These are phyloP conservation scores for Callospermophilus lateralis DNA, from an alignment of 2,113 vertebrate genomes.

Conservation along the genomic window DNA sequence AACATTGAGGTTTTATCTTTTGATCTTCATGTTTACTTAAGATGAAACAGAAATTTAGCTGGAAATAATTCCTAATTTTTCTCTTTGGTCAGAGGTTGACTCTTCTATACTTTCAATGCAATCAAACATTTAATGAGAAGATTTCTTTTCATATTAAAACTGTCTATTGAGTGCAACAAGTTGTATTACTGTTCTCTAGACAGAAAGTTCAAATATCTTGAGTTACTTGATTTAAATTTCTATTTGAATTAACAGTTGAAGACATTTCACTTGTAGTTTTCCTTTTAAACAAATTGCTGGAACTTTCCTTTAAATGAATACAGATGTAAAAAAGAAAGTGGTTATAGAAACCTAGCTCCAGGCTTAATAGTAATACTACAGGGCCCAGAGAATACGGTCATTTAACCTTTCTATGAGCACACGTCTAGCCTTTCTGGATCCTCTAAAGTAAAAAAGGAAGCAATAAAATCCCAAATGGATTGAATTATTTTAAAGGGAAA, in stretches of 20 bases:
- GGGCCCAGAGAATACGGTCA: background rate
- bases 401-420: constrained; percentile 2
- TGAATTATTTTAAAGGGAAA: constrained; percentile 34
- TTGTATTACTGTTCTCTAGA: background rate
- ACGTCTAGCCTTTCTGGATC: background rate
- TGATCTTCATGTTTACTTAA: background rate
- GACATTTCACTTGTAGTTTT: constrained; percentile 33
- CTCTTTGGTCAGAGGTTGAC: background rate
- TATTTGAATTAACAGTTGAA: constrained; percentile 63
- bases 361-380: background rate
- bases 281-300: constrained; percentile 46
- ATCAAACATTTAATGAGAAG: background rate
- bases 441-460: background rate
- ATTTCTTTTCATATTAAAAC: constrained; percentile 45
- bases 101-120: background rate
- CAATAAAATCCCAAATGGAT: background rate
- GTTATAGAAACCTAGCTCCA: background rate
- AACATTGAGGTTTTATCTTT: constrained; percentile 7
- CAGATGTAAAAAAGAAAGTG: constrained; percentile 51
- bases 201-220: constrained; percentile 66
- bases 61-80: constrained; percentile 3
- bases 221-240: constrained; percentile 74
- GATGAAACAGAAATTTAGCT: background rate
- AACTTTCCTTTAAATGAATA: background rate
- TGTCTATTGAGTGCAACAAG: background rate